Percentiles rank a stretch among this genome's conserved stretches.
These are phyloP conservation scores for Corythucha ciliata DNA, from an alignment of 2,888 invertebrate genomes.

Conservation along the genomic window DNA sequence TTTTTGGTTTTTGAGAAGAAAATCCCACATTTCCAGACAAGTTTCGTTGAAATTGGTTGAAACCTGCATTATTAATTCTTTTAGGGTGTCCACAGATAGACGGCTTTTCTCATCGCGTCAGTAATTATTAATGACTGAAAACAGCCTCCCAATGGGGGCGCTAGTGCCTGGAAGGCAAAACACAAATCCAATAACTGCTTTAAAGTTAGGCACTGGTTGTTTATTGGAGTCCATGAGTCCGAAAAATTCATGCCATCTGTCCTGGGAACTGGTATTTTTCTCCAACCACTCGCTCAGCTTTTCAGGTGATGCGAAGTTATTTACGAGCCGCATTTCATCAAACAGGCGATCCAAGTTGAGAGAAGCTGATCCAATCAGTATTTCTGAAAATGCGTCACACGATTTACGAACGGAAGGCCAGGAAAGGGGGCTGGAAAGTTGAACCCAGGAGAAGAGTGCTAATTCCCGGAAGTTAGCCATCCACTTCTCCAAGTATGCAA, in stretches of 20 bases:
- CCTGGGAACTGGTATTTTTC: slow-evolving; percentile 6
- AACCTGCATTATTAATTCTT: slow-evolving; percentile 1
- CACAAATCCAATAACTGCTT: not conserved
- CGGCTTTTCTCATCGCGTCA: not conserved
- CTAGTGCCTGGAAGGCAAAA: slow-evolving; percentile 8
- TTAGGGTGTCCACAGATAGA: slow-evolving; percentile 6
- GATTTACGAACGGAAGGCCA: not conserved
- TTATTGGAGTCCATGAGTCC: slow-evolving; percentile 7
- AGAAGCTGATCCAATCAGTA: slow-evolving; percentile 2
- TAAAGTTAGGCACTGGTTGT: slow-evolving; percentile 6
- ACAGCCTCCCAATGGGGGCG: not conserved
- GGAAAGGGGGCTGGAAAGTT: slow-evolving; percentile 1
- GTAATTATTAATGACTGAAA: slow-evolving; percentile 6
- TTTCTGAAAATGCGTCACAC: slow-evolving; percentile 10
- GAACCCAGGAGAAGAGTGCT: slow-evolving; percentile 1
- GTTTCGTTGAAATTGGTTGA: slow-evolving; percentile 8
- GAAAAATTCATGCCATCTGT: slow-evolving; percentile 6
- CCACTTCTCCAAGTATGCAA: not conserved
- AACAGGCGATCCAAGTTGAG: slow-evolving; percentile 9
- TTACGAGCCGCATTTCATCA: slow-evolving; percentile 7
- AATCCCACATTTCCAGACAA: slow-evolving; percentile 4
- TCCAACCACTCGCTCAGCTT: not conserved
- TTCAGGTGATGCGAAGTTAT: slow-evolving; percentile 2
- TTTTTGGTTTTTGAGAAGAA: slow-evolving; percentile 4
- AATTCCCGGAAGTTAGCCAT: slow-evolving; percentile 1